Base-by-base conservation (phyloP, 2,113 vertebrate species). In the Albula glossodonta region DNA sequence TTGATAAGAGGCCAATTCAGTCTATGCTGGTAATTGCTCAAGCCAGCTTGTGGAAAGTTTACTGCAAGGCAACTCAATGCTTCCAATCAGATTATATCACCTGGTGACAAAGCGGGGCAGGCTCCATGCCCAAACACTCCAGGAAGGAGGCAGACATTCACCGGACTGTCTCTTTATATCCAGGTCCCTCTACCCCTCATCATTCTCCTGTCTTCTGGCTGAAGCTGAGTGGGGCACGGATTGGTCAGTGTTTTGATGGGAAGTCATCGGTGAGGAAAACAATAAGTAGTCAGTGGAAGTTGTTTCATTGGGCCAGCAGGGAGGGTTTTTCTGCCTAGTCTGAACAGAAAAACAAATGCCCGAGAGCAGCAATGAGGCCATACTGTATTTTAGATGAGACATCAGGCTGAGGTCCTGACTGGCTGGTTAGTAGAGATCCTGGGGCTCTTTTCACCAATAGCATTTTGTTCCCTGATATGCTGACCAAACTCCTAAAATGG, bases 31-130 rank as follows among this genome's bases (percentile, higher is more conserved):
- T 74, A 74, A 74, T 74, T 31, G 70, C 70, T 25, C 70, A 74
- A 74, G 31, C 70, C 1, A n/a, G n/a, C 70, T 70, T 4, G 22
- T 22, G 3, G 19, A 22, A 70, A 19, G 22, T n/a, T 22, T 22
- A 4, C 4, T 31, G 70, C 31, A 22, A 31, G 70, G 70, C 70
- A 51, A 56, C 78, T 51, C 12, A 49, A 57, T 48, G 51, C 60
- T 51, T 31, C 77, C 84, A 63, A 60, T 85, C 78, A 63, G 56
- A 81, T 85, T 81, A 79, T 31, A 80, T 85, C 77, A 4, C 56
- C 2, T 19, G 49, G 56, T 66, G 84, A 85, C 78, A 66, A 11
- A 22, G 19, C 17, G 56, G 25, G 56, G 11, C 84, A 81, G 6
- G 48, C 41, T 57, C 15, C 52, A 5, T 12, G 3, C 56, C 81